A percentile compares a stretch with the other conserved stretches of the same genome.
Conservation (phyloP, 53 echinoderm and acorn worm genomes). For the Paracentrotus lividus region DNA sequence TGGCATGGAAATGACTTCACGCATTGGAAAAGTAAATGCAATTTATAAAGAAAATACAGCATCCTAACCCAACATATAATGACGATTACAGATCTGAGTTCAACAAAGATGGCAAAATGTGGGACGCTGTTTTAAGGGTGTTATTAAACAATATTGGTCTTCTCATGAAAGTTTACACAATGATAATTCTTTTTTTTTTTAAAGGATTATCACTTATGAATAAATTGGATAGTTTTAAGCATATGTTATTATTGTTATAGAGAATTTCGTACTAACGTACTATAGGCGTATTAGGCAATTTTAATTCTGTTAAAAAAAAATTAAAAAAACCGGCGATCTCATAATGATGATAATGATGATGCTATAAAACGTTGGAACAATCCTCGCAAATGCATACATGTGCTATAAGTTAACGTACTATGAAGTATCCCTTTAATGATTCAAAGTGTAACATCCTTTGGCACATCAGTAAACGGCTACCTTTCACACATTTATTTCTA, state of each 20-base stretch:
- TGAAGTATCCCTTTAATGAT: too few relatives aligned
- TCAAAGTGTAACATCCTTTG: too few relatives aligned
- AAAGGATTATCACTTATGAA: too few relatives aligned
- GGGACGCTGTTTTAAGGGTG: background rate
- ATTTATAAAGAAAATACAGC: background rate
- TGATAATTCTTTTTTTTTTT: too few relatives aligned
- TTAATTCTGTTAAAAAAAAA: too few relatives aligned
- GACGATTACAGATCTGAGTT: background rate
- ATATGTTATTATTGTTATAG: background rate
- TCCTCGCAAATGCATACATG: too few relatives aligned
- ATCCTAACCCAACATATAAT: background rate
- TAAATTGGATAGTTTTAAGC: background rate
- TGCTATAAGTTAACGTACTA: too few relatives aligned
- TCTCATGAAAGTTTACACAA: too few relatives aligned
- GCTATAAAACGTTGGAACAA: too few relatives aligned
- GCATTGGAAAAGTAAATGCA: background rate
- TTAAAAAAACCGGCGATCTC: too few relatives aligned
- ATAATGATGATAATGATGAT: too few relatives aligned
- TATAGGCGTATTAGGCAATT: too few relatives aligned
- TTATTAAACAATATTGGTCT: background rate
- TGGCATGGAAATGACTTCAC: background rate
- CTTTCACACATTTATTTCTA: background rate
- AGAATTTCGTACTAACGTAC: background rate
- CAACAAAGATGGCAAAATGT: background rate
- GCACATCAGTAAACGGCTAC: background rate